phyloP scores from a whole-genome alignment of 2,888 invertebrate genomes.

The Pemphredon lugubris region DNA sequence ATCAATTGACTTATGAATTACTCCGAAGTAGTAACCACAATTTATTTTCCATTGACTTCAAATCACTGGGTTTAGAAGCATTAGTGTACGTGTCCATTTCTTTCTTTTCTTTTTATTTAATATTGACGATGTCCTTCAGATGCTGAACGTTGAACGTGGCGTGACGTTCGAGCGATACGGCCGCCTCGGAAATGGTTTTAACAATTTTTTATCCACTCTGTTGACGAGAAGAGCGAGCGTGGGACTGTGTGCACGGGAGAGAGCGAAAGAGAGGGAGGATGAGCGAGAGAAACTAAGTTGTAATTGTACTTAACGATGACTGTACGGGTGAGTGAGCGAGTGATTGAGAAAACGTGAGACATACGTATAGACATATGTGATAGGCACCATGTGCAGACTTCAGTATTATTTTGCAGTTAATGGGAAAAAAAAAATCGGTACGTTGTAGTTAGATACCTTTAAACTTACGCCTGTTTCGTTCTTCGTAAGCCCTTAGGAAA shows the following conservation, averaged over 20 bases:
- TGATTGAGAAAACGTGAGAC: conserved; percentile 56
- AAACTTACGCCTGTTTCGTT: conserved; percentile 67
- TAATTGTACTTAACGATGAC: conserved; percentile 44
- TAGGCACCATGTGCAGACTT: conserved; percentile 81
- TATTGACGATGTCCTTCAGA: not conserved
- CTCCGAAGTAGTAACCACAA: too few relatives aligned
- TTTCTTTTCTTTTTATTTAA: too few relatives aligned
- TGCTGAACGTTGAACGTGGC: not conserved
- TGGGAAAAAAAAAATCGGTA: conserved; percentile 59
- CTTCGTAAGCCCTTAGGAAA: conserved; percentile 53
- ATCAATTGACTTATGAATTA: too few relatives aligned
- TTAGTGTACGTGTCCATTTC: too few relatives aligned
- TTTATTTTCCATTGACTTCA: too few relatives aligned
- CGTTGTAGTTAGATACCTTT: conserved; percentile 70
- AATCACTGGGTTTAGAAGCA: too few relatives aligned
- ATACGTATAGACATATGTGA: conserved; percentile 78
- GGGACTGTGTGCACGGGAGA: conserved; percentile 28
- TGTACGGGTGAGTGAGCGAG: conserved; percentile 44
- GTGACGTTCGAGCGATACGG: conserved; percentile 60
- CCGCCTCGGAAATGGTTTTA: conserved; percentile 71
- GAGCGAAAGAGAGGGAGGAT: conserved; percentile 26
- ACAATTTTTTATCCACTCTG: conserved; percentile 78
- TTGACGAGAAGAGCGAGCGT: conserved; percentile 60
- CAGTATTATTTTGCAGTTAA: conserved; percentile 81
- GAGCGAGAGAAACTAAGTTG: conserved; percentile 15